Conservation (phyloP, 2,113 vertebrate genomes). For the Thermophis baileyi region DNA sequence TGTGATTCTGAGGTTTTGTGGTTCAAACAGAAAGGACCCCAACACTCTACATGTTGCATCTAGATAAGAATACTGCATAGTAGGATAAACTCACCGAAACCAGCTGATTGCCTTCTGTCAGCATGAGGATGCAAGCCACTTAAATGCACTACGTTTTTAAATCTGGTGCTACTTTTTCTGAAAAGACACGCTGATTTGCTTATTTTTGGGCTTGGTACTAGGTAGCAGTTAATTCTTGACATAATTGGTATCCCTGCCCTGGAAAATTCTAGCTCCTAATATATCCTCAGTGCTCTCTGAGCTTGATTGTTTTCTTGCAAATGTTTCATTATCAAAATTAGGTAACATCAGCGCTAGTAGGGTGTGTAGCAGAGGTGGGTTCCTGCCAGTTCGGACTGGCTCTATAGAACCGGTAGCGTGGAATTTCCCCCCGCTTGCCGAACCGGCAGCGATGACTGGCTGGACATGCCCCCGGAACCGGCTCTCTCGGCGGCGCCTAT, state of each 20-base stretch:
- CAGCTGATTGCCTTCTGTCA: background rate
- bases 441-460: no score
- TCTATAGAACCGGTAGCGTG: no score
- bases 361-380: no score
- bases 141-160: background rate
- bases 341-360: no score
- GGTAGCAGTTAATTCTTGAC: background rate
- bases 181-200: background rate
- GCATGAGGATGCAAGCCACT: background rate
- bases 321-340: no score
- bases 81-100: background rate
- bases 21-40: background rate
- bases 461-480: no score
- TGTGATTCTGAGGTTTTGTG: background rate
- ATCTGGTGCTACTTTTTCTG: background rate
- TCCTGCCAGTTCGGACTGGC: no score
- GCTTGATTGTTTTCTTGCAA: no score
- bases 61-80: background rate
- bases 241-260: background rate
- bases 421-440: no score
- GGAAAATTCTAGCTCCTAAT: background rate
- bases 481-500: no score
- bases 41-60: background rate
- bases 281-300: background rate
- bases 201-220: background rate